Base-by-base conservation (phyloP, 2,113 vertebrate species). In the Seriola aureovittata region DNA sequence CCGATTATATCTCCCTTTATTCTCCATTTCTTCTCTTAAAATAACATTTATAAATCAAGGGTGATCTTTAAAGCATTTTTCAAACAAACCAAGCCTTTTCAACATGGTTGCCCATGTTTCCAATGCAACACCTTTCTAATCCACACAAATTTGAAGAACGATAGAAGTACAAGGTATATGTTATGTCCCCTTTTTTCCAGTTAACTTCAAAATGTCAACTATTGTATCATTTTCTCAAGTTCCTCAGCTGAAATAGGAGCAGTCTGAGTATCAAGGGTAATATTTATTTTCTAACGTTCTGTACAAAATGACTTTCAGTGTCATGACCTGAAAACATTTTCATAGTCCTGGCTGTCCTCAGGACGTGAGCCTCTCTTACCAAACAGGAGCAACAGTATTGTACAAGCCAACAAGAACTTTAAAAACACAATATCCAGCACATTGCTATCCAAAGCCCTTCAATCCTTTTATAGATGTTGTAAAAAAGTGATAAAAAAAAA, bases 291-390 rank as follows among this genome's bases (percentile, higher is more conserved):
- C 55, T 70, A 8, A 67, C 0, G 12, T 38, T 67, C 23, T 19
- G 40, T 3, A 38, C 9, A 67, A 75, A 38, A n/a, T 12, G 12
- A 79, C 55, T 34, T 62, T 70, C 65, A 29, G 55, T 52, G 42
- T 74, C 78, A 74, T 59, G 68, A 67, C 38, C 67, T 73, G 13
- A 66, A 64, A 68, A 84, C 9, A 64, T 74, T 50, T 55, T 68
- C 21, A 68, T 40, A 14, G 46, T 1, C 48, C 36, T 40, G 46
- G 42, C 29, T 55, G 44, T 63, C 38, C 71, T 67, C 23, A 38
- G 40, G 44, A 74, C 38, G 58, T 14, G 52, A 60, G 59, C 44
- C 50, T 23, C 7, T 54, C 34, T 42, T 23, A 16, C 23, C n/a
- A 32, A 21, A 63, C 19, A 68, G 63, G 14, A 23, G 8, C 46